phyloP scores from a whole-genome alignment of 2,113 vertebrate genomes.

The Hippolais icterina region DNA sequence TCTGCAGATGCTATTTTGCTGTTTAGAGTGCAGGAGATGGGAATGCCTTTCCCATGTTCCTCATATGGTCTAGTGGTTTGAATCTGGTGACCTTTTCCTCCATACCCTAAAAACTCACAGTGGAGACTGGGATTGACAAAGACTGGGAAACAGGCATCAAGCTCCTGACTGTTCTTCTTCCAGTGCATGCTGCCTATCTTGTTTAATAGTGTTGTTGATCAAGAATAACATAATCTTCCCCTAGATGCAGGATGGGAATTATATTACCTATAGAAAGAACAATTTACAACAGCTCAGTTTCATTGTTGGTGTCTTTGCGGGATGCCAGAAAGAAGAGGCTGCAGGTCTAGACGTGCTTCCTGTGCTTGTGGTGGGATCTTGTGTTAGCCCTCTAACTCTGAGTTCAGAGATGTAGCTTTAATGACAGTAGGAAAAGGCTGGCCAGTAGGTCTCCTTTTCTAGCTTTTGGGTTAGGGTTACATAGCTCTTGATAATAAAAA shows the following conservation, averaged over 20 bases:
- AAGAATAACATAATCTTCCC: not conserved
- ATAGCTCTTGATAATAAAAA: not conserved
- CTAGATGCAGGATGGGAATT: not conserved
- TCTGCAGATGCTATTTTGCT: not conserved
- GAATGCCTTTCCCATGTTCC: not conserved
- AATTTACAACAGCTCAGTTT: not conserved
- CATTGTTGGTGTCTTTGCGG: not conserved
- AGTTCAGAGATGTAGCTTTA: not conserved
- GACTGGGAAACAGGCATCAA: not conserved
- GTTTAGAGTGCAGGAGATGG: fast-evolving
- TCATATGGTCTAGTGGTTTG: not conserved
- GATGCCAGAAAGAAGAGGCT: not conserved
- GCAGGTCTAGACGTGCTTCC: not conserved
- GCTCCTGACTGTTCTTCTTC: not conserved
- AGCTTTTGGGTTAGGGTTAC: not conserved
- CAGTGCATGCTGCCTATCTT: not conserved
- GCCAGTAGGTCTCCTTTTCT: not conserved
- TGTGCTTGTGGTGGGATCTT: not conserved
- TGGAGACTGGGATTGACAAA: not conserved
- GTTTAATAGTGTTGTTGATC: not conserved
- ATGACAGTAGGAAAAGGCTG: not conserved
- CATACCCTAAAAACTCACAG: not conserved
- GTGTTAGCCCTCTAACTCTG: not conserved
- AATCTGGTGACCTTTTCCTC: not conserved
- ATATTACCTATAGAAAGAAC: not conserved